Conservation (phyloP, 2,888 invertebrate species). For the Parnassius orleans region DNA sequence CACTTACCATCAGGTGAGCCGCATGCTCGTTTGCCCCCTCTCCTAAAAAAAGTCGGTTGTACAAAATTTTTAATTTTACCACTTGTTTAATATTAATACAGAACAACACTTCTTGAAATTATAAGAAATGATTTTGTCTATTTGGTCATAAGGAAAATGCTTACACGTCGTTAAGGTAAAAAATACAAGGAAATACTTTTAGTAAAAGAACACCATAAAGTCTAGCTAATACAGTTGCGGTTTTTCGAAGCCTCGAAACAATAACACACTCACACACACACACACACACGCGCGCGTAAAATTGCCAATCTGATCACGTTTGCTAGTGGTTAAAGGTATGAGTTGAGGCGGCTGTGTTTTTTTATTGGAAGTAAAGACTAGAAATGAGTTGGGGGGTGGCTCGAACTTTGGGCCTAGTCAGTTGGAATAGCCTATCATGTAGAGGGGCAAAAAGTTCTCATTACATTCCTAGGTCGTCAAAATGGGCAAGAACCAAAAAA, state of each 20-base stretch:
- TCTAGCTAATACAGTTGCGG: background rate
- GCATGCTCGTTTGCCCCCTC: no score
- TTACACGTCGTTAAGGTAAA: slow-evolving; percentile 2
- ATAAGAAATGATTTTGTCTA: background rate
- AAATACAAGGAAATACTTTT: slow-evolving; percentile 6
- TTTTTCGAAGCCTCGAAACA: slow-evolving; percentile 1
- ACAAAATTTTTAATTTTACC: no score
- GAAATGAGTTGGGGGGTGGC: no score
- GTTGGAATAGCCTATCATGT: no score
- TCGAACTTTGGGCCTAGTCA: no score
- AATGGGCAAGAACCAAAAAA: no score
- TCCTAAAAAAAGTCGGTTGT: no score
- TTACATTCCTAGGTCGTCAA: no score
- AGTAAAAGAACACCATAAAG: slow-evolving; percentile 1
- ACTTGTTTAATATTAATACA: no score
- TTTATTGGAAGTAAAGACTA: no score
- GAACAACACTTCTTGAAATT: background rate
- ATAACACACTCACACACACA: background rate
- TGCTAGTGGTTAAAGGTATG: background rate
- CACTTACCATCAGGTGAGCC: no score
- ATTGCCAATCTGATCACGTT: slow-evolving; percentile 11
- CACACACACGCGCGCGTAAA: slow-evolving; percentile 1
- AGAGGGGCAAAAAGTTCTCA: no score
- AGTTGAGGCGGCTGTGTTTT: background rate
- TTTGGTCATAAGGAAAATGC: background rate